Evolutionary conservation across 1,140 invertebrate genomes (phyloP).

Genomic region (Diorhabda carinulata): DNA sequence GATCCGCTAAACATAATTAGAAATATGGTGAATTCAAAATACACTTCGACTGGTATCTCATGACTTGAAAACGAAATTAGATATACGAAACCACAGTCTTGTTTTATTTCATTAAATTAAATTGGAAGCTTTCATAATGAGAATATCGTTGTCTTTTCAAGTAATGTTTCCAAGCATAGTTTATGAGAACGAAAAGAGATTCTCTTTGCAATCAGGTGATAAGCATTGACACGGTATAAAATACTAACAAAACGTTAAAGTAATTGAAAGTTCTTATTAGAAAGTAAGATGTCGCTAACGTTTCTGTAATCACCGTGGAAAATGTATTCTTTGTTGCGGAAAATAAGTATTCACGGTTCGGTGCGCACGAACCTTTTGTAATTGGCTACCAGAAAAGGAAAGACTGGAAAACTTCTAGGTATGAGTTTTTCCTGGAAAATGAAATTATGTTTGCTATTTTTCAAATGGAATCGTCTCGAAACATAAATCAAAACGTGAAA

Average conservation of each 20-base stretch:
- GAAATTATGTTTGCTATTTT: constrained; percentile 7
- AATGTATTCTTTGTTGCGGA: constrained; percentile 18
- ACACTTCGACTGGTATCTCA: too few relatives aligned
- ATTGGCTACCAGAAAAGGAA: constrained; percentile 12
- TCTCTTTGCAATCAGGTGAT: too few relatives aligned
- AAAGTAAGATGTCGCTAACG: not conserved
- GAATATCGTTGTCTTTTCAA: too few relatives aligned
- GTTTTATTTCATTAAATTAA: too few relatives aligned
- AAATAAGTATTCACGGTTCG: constrained; percentile 17
- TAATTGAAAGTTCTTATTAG: not conserved
- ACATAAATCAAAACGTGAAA: not conserved
- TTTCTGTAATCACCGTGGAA: constrained; percentile 16
- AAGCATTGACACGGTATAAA: not conserved
- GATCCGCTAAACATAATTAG: too few relatives aligned
- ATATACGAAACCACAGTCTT: too few relatives aligned
- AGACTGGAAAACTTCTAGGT: constrained; percentile 7
- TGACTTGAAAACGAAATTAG: too few relatives aligned
- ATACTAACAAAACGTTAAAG: not conserved
- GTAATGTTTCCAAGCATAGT: not conserved
- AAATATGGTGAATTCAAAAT: too few relatives aligned
- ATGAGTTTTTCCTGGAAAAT: constrained; percentile 5
- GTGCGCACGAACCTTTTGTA: constrained; percentile 16
- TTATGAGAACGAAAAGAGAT: too few relatives aligned
- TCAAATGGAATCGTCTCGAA: not conserved
- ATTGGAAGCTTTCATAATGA: too few relatives aligned